Conservation (phyloP, 1,140 invertebrate species). For the Drosophila truncata region DNA sequence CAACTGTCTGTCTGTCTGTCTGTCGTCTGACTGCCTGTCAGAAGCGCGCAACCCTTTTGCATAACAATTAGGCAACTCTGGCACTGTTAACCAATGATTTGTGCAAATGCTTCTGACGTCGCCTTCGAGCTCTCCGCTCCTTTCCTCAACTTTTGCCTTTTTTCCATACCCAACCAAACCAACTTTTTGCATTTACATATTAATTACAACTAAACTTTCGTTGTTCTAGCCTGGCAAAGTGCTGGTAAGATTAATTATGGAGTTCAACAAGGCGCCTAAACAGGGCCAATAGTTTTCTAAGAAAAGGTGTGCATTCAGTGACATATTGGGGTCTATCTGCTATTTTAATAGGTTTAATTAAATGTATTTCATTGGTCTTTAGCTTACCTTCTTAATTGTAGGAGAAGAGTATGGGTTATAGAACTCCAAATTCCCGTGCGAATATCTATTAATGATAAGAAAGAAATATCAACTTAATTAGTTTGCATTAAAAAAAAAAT, state of each 20-base stretch:
- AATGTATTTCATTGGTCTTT: neutral
- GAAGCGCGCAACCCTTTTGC: slow-evolving; percentile 27
- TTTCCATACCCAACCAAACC: neutral
- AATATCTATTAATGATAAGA: neutral
- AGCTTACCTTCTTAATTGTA: neutral
- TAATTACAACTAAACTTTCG: slow-evolving; percentile 69
- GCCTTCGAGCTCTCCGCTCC: slow-evolving; percentile 39
- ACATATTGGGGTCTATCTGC: neutral
- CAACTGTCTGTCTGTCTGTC: slow-evolving; percentile 1
- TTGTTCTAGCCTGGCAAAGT: slow-evolving; percentile 13
- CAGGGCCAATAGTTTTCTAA: slow-evolving; percentile 1
- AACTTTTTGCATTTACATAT: slow-evolving; percentile 68
- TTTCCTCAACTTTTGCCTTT: slow-evolving; percentile 4
- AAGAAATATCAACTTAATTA: neutral
- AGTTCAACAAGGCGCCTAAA: slow-evolving; percentile 2
- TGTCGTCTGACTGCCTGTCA: slow-evolving; percentile 8
- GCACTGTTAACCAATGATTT: slow-evolving; percentile 68
- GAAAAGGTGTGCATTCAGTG: neutral
- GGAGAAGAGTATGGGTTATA: neutral
- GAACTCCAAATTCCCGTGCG: slow-evolving; percentile 2
- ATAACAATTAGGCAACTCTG: slow-evolving; percentile 65
- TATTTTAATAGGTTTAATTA: neutral
- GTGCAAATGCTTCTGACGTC: slow-evolving; percentile 67
- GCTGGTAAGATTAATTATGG: slow-evolving; percentile 23
- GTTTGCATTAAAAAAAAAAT: neutral